Evolutionary conservation across 2,113 vertebrate genomes (phyloP).

Genomic region (human (Homo sapiens)): DNA sequence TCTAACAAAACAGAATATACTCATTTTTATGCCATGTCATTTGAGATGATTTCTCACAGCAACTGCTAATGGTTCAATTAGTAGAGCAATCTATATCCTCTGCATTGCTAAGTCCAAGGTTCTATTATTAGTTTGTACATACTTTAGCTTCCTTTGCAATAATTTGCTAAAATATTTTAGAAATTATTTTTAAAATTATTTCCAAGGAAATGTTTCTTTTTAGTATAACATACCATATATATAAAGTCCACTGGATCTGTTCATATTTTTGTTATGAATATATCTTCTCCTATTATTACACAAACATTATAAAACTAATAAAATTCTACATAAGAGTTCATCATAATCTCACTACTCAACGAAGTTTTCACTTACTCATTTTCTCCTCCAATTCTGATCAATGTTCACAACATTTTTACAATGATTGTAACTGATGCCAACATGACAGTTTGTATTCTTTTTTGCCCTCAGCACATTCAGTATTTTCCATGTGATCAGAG

Average conservation of each 20-base stretch:
- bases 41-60: conserved; percentile 17
- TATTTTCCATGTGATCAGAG: neutral
- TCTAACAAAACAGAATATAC: neutral
- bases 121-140: neutral
- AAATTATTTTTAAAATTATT: neutral
- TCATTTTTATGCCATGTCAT: conserved; percentile 10
- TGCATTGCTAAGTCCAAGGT: neutral
- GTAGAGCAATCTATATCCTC: neutral
- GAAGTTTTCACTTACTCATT: neutral
- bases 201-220: neutral
- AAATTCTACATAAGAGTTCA: conserved; percentile 20
- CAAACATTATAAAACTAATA: neutral
- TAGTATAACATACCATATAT: neutral
- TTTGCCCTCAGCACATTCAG: neutral
- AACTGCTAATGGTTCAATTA: conserved; percentile 13
- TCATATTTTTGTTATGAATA: neutral
- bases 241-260: neutral
- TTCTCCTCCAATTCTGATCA: neutral
- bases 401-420: neutral
- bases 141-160: conserved; percentile 10
- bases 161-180: neutral
- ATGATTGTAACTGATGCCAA: neutral
- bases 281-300: neutral
- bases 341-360: neutral
- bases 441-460: neutral